Evolutionary conservation across 2,888 invertebrate species (phyloP).

Genomic region (Sarcophaga subvicina): DNA sequence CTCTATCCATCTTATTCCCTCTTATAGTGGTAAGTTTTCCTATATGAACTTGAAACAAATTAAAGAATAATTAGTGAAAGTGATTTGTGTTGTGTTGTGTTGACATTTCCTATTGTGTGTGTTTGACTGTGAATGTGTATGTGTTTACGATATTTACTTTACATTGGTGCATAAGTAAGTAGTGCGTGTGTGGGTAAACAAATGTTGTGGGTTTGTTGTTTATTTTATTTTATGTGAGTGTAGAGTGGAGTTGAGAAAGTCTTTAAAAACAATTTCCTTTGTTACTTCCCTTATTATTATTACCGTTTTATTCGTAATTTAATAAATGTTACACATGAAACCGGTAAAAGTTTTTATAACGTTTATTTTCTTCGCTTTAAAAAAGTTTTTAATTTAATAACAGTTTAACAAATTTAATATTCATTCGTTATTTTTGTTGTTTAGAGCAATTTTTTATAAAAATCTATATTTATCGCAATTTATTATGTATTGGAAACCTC

Average conservation of each 20-base stretch:
- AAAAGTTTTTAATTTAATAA: too few relatives aligned
- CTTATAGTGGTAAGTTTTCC: conserved; percentile 55
- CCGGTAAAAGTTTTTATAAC: too few relatives aligned
- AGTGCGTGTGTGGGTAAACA: background rate
- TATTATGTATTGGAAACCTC: too few relatives aligned
- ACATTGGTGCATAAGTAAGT: too few relatives aligned
- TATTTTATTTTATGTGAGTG: background rate
- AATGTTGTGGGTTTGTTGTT: background rate
- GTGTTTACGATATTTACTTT: background rate
- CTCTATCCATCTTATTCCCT: too few relatives aligned
- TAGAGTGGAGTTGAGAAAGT: background rate
- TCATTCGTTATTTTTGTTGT: too few relatives aligned
- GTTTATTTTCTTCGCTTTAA: too few relatives aligned
- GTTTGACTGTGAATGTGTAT: conserved; percentile 1
- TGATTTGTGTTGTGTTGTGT: conserved; percentile 73
- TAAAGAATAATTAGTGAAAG: conserved; percentile 76
- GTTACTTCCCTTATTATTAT: background rate
- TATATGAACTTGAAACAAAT: conserved; percentile 65
- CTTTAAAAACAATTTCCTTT: conserved; percentile 1
- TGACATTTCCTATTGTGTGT: conserved; percentile 66
- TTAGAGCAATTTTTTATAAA: too few relatives aligned
- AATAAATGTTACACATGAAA: too few relatives aligned
- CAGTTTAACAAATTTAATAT: too few relatives aligned
- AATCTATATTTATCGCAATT: too few relatives aligned
- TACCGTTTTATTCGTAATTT: background rate